These are phyloP conservation scores for Premnoplex brunnescens DNA, from an alignment of 2,797 vertebrate species.

Conservation along the genomic window DNA sequence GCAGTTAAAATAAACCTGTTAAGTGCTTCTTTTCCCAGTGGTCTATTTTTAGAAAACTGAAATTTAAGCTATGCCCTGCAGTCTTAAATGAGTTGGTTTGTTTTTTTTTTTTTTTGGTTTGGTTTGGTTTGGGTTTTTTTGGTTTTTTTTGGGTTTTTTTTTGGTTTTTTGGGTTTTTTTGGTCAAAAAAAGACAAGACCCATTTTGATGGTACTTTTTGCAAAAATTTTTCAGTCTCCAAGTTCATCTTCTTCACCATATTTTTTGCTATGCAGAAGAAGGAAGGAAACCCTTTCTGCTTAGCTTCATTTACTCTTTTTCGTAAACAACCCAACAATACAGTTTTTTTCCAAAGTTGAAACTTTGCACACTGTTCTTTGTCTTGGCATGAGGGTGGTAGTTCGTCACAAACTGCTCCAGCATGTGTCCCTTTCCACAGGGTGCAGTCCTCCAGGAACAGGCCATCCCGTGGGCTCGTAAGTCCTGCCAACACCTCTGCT, in stretches of 20 bases:
- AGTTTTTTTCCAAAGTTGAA: not conserved
- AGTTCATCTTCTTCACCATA: not conserved
- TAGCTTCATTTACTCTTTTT: not conserved
- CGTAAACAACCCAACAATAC: not conserved
- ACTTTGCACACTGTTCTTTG: not conserved
- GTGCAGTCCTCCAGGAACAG: not conserved
- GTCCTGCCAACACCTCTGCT: not conserved
- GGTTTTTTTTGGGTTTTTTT: too few relatives aligned
- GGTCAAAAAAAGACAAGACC: fast-evolving
- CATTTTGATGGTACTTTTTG: not conserved
- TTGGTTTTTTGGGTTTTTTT: too few relatives aligned
- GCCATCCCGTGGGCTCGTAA: fast-evolving
- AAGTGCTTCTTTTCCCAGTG: not conserved
- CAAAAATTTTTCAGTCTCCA: not conserved
- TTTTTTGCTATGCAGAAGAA: not conserved
- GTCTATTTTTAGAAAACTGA: not conserved
- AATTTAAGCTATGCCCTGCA: not conserved
- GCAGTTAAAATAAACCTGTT: not conserved
- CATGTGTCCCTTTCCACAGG: not conserved
- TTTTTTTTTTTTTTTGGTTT: too few relatives aligned
- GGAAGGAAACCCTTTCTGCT: not conserved
- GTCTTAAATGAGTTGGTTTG: not conserved
- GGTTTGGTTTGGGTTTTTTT: too few relatives aligned
- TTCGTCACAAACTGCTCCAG: not conserved
- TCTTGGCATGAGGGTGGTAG: not conserved